phyloP scores from a whole-genome alignment of 2,797 vertebrate species.

The Catamblyrhynchus diadema region DNA sequence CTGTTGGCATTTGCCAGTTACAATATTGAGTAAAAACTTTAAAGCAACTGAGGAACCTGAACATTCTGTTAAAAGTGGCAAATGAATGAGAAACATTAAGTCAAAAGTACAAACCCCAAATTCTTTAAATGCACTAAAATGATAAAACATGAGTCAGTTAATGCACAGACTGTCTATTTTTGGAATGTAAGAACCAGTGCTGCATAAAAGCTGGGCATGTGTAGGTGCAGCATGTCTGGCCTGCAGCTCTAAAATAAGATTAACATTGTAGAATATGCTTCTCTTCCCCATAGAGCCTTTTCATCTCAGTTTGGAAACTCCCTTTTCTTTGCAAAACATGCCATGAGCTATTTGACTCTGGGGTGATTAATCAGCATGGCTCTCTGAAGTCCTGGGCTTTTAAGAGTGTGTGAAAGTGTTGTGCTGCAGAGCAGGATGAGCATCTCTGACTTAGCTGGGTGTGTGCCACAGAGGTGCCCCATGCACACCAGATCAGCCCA shows the following conservation, averaged over 20 bases:
- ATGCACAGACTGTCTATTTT: background rate
- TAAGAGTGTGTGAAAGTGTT: slow-evolving; percentile 6
- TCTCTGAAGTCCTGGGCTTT: slow-evolving; percentile 36
- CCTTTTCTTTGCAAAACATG: slow-evolving; percentile 3
- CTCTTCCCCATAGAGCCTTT: slow-evolving; percentile 1
- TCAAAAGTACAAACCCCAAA: background rate
- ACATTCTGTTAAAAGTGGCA: background rate
- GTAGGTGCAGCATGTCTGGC: slow-evolving; percentile 9
- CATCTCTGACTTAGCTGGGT: background rate
- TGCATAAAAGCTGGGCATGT: background rate
- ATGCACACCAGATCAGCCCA: background rate
- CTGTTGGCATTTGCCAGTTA: background rate
- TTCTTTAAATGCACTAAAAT: background rate
- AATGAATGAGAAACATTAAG: background rate
- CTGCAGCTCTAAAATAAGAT: background rate
- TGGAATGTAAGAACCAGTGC: background rate
- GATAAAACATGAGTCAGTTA: background rate
- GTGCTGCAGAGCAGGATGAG: slow-evolving; percentile 11
- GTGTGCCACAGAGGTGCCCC: background rate
- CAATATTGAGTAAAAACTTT: background rate
- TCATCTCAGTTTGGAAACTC: slow-evolving; percentile 32
- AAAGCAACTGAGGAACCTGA: background rate
- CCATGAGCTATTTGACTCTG: background rate
- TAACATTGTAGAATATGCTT: background rate
- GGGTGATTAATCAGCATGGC: background rate